Evolutionary conservation across 2,113 vertebrate species (phyloP).

Genomic region (Ondatra zibethicus): DNA sequence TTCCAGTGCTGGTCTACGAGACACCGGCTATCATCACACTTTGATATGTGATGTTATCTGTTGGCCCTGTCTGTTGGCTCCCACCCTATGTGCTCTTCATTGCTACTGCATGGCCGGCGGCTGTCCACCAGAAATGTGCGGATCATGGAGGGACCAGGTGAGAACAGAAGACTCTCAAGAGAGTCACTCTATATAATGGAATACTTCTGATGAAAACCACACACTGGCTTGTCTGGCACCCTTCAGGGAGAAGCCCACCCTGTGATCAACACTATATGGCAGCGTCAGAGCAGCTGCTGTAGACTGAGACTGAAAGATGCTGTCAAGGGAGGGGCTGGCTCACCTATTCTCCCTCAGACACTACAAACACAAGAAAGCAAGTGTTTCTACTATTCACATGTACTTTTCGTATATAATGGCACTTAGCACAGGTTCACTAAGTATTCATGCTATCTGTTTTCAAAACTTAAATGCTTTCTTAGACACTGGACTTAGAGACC

Average conservation of each 20-base stretch:
- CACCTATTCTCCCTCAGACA: not conserved
- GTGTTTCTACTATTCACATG: constrained; percentile 17
- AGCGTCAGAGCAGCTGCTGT: constrained; percentile 13
- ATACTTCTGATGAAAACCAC: constrained; percentile 67
- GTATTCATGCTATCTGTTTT: not conserved
- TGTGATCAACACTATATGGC: constrained; percentile 68
- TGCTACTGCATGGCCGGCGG: not conserved
- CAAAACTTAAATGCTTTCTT: constrained; percentile 54
- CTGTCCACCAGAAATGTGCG: not conserved
- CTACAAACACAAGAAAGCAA: constrained; percentile 24
- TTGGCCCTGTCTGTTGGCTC: not conserved
- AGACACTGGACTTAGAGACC: constrained; percentile 34
- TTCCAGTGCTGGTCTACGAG: not conserved
- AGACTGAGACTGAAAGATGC: constrained; percentile 46
- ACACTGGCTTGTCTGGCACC: constrained; percentile 28
- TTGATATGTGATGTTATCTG: too few relatives aligned
- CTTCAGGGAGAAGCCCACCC: constrained; percentile 67
- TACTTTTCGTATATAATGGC: constrained; percentile 17
- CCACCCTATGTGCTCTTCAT: not conserved
- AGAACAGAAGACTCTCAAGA: not conserved
- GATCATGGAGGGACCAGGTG: not conserved
- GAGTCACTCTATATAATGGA: not conserved
- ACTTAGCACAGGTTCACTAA: constrained; percentile 18
- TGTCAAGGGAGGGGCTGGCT: not conserved
- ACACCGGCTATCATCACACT: not conserved